Evolutionary conservation across 2,113 vertebrate genomes (phyloP).

Genomic region (Xiphorhynchus elegans): DNA sequence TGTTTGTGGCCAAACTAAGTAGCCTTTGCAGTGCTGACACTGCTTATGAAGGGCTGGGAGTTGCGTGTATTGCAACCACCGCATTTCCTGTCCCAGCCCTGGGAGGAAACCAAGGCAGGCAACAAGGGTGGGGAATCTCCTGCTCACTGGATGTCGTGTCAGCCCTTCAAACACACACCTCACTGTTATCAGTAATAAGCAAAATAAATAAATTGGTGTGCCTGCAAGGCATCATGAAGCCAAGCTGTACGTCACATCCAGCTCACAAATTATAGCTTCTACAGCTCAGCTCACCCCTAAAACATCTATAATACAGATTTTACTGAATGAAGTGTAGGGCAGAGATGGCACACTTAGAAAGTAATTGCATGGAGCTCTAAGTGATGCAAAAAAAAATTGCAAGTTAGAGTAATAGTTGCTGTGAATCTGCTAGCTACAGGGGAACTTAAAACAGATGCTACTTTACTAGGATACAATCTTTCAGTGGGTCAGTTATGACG

Average conservation of each 20-base stretch:
- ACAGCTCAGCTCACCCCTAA: background rate
- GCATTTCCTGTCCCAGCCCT: slow-evolving; percentile 20
- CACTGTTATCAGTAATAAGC: background rate
- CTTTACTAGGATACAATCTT: background rate
- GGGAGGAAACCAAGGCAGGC: slow-evolving; percentile 21
- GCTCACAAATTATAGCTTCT: background rate
- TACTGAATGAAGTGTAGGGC: background rate
- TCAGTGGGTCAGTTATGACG: background rate
- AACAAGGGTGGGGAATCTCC: slow-evolving; percentile 30
- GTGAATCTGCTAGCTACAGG: background rate
- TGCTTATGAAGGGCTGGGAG: background rate
- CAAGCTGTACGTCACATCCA: background rate
- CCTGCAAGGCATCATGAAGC: background rate
- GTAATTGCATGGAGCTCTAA: background rate
- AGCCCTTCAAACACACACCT: background rate
- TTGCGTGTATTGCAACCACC: background rate
- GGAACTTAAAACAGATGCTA: background rate
- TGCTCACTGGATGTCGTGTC: fast-evolving
- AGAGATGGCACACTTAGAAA: background rate
- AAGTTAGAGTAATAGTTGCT: background rate
- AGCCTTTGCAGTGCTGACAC: background rate
- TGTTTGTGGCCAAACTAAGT: background rate
- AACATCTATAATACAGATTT: background rate
- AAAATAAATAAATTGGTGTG: background rate
- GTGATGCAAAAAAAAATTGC: background rate